Conservation (phyloP, 53 echinoderm and acorn worm genomes). For the Echinometra lucunter region DNA sequence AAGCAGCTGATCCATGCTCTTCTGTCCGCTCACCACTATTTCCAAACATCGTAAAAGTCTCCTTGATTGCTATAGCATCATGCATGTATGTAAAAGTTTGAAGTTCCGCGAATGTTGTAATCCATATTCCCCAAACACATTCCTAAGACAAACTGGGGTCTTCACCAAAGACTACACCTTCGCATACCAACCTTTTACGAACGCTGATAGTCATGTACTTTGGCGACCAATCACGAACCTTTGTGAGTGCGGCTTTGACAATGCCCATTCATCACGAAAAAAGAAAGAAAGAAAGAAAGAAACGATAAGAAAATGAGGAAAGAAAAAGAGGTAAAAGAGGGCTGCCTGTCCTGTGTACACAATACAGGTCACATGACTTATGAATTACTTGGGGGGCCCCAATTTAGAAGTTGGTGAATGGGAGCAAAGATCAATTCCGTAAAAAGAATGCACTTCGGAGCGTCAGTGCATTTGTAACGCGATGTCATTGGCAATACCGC, state of each 20-base stretch:
- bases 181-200: slow-evolving; percentile 9
- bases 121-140: not conserved
- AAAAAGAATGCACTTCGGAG: not conserved
- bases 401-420: not conserved
- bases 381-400: not conserved
- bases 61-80: too few relatives aligned
- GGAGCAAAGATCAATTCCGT: not conserved
- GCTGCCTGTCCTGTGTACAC: not conserved
- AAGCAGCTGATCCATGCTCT: too few relatives aligned
- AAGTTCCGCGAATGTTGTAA: not conserved
- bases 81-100: too few relatives aligned
- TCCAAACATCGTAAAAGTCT: too few relatives aligned
- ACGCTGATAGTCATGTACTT: slow-evolving; percentile 3
- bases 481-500: not conserved
- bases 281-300: not conserved
- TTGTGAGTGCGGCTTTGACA: not conserved
- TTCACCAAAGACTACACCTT: not conserved
- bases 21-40: too few relatives aligned
- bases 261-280: slow-evolving; percentile 20
- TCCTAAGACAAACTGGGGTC: not conserved
- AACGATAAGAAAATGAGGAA: not conserved
- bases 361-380: slow-evolving; percentile 9
- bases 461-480: not conserved
- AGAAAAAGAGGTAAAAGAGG: not conserved
- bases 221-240: not conserved